Evolutionary conservation across 2,888 invertebrate species (phyloP).

Genomic region (Apoda limacodes): DNA sequence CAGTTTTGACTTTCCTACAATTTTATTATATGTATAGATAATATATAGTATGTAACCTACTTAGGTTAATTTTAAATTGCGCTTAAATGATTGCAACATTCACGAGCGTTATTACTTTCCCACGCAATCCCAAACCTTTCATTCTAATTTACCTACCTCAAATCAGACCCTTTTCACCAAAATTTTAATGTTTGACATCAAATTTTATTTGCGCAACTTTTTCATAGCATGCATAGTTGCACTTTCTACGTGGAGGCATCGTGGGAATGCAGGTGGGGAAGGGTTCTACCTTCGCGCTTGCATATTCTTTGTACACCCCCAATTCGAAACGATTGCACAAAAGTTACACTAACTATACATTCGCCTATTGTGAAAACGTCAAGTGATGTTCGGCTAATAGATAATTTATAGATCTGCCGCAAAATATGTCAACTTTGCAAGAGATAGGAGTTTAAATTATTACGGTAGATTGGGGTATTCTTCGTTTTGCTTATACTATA

Average conservation of each 20-base stretch:
- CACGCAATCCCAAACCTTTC: constrained; percentile 39
- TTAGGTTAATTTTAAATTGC: constrained; percentile 1
- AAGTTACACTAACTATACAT: constrained; percentile 39
- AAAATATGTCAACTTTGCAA: constrained; percentile 36
- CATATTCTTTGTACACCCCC: constrained; percentile 33
- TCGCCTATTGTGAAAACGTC: constrained; percentile 57
- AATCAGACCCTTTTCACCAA: constrained; percentile 45
- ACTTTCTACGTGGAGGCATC: constrained; percentile 52
- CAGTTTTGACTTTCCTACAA: too few relatives aligned
- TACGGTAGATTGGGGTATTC: constrained; percentile 52
- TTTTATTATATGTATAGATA: too few relatives aligned
- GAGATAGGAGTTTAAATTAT: constrained; percentile 48
- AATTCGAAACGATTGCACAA: constrained; percentile 55
- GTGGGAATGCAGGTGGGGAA: constrained; percentile 69
- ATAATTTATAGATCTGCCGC: constrained; percentile 61
- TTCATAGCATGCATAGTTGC: constrained; percentile 36
- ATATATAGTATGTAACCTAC: too few relatives aligned
- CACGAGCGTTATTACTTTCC: too few relatives aligned
- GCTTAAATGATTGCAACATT: constrained; percentile 2
- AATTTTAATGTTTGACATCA: constrained; percentile 57
- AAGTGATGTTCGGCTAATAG: constrained; percentile 62
- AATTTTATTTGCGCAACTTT: constrained; percentile 61
- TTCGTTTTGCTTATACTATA: too few relatives aligned
- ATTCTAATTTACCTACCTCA: constrained; percentile 32
- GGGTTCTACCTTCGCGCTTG: constrained; percentile 44